Conservation (phyloP, 2,888 invertebrate genomes). For the Loripinus fragilis region DNA sequence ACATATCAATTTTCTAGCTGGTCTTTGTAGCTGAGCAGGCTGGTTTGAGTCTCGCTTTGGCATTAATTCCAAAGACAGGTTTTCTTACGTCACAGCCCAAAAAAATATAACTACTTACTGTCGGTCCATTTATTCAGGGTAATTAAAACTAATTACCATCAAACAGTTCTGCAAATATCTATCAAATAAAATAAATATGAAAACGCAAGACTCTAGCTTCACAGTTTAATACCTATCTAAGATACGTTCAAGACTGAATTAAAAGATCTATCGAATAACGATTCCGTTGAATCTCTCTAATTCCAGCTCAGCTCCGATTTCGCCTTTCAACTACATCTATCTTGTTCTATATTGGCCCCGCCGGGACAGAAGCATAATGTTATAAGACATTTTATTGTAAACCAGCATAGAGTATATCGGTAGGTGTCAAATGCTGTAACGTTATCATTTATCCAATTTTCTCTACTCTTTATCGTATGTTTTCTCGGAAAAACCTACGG, state of each 20-base stretch:
- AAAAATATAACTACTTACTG: too few species aligned
- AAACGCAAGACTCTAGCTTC: too few species aligned
- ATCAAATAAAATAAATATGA: too few species aligned
- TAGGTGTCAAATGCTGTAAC: slow-evolving; percentile 20
- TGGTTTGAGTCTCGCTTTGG: too few species aligned
- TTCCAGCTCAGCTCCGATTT: slow-evolving; percentile 5
- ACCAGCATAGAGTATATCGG: slow-evolving; percentile 20
- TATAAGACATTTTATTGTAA: neutral
- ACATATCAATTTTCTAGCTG: too few species aligned
- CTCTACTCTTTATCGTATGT: slow-evolving; percentile 8
- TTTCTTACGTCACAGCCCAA: too few species aligned
- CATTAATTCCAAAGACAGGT: too few species aligned
- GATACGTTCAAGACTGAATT: slow-evolving; percentile 1
- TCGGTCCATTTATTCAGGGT: too few species aligned
- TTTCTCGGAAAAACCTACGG: neutral
- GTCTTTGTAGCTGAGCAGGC: too few species aligned
- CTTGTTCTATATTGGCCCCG: slow-evolving; percentile 5
- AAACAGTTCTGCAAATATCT: too few species aligned
- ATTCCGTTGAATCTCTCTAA: slow-evolving; percentile 4
- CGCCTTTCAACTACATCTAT: slow-evolving; percentile 11
- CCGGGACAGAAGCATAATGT: neutral
- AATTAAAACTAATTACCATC: too few species aligned
- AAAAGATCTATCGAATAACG: slow-evolving; percentile 3
- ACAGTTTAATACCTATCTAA: slow-evolving; percentile 3
- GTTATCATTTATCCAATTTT: slow-evolving; percentile 30